Conservation (phyloP, 2,797 vertebrate genomes). For the Chloroceryle inda region DNA sequence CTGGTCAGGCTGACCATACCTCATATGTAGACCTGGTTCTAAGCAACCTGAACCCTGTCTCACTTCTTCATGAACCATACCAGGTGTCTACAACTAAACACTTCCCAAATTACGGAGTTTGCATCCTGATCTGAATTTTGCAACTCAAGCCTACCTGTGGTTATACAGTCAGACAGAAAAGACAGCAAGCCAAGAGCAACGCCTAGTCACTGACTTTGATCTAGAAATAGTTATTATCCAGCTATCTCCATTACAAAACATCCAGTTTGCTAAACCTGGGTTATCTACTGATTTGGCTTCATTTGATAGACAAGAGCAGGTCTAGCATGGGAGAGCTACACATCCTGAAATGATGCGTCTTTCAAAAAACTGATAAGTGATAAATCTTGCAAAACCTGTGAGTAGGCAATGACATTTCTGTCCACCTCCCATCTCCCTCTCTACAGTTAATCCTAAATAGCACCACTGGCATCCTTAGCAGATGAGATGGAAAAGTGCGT, state of each 20-base stretch:
- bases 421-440: background rate
- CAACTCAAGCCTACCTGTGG: conserved; percentile 61
- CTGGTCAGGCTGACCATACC: background rate
- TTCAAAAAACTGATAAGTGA: conserved; percentile 40
- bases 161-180: conserved; percentile 58
- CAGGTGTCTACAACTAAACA: background rate
- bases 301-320: conserved; percentile 44
- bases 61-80: background rate
- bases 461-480: background rate
- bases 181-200: conserved; percentile 59
- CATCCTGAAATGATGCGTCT: background rate
- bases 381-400: conserved; percentile 23
- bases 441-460: background rate
- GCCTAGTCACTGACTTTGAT: conserved; percentile 66
- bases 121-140: conserved; percentile 60
- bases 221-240: conserved; percentile 70
- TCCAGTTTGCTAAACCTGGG: conserved; percentile 56
- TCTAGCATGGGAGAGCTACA: conserved; percentile 19
- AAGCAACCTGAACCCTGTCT: background rate
- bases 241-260: conserved; percentile 68
- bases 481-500: background rate
- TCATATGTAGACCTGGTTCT: background rate
- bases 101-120: conserved; percentile 11
- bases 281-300: conserved; percentile 54
- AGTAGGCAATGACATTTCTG: background rate